A percentile compares a stretch with the other conserved stretches of the same genome.
These are phyloP conservation scores for Sphinx pinastri DNA, from an alignment of 2,888 invertebrate genomes.

Conservation along the genomic window DNA sequence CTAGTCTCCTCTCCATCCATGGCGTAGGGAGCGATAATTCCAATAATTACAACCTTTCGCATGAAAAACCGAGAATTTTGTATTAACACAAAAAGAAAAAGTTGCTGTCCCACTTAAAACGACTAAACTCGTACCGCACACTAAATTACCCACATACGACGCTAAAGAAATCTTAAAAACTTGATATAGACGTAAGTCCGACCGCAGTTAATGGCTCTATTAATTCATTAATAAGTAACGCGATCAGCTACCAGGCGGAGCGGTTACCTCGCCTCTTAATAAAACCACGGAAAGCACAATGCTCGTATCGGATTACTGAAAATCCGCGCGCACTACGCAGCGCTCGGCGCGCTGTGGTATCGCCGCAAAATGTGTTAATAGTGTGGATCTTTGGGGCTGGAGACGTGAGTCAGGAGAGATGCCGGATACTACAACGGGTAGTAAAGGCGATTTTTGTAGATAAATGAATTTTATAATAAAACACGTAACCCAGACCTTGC, in stretches of 20 bases:
- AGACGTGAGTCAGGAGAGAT: constrained; percentile 33
- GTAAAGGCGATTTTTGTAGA: not conserved
- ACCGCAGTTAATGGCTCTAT: constrained; percentile 20
- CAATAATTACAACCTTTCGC: too few relatives aligned
- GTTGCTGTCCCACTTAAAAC: too few relatives aligned
- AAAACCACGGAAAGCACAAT: constrained; percentile 40
- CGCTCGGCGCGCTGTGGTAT: constrained; percentile 60
- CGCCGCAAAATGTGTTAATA: constrained; percentile 73
- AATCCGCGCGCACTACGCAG: constrained; percentile 41
- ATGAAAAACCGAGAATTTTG: too few relatives aligned
- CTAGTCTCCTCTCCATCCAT: too few relatives aligned
- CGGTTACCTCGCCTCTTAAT: constrained; percentile 32
- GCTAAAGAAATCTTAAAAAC: not conserved
- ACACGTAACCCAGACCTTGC: too few relatives aligned
- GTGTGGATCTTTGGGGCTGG: constrained; percentile 42
- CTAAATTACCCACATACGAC: too few relatives aligned
- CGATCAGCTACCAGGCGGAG: constrained; percentile 22
- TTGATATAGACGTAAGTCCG: constrained; percentile 4
- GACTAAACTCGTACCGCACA: too few relatives aligned
- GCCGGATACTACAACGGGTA: constrained; percentile 22
- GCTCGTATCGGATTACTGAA: constrained; percentile 44
- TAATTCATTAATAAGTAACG: constrained; percentile 29
- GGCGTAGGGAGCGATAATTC: too few relatives aligned
- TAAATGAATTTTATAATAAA: too few relatives aligned
- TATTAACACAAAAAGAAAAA: too few relatives aligned